Conservation (phyloP, 92 coral and sea anemone species). For the Paramuricea clavata region DNA sequence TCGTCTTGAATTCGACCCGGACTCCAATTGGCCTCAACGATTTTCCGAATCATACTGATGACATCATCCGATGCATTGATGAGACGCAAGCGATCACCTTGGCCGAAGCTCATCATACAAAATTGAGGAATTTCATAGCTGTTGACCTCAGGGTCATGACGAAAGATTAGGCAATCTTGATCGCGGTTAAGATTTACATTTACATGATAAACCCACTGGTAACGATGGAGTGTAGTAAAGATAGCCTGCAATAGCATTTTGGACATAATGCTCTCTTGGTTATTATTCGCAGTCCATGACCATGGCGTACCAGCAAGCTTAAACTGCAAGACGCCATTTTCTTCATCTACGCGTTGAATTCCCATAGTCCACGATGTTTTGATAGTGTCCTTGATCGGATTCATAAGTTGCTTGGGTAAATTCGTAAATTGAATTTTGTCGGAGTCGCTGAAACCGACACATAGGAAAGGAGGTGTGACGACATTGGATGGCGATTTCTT, state of each 20-base stretch:
- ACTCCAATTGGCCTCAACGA: conserved; percentile 59
- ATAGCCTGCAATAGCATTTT: conserved; percentile 60
- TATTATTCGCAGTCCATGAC: conserved; percentile 69
- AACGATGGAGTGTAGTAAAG: conserved; percentile 15
- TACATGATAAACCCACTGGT: conserved; percentile 17
- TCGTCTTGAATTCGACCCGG: conserved; percentile 67
- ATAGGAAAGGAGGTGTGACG: conserved; percentile 53
- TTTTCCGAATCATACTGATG: conserved; percentile 58
- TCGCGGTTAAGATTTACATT: conserved; percentile 40
- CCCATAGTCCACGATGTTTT: conserved; percentile 67
- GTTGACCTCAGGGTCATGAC: conserved; percentile 63
- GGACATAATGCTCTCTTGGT: conserved; percentile 57
- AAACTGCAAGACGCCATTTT: conserved; percentile 53
- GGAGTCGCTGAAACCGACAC: conserved; percentile 64
- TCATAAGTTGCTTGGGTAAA: conserved; percentile 61
- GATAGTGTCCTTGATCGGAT: conserved; percentile 57
- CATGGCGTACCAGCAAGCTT: conserved; percentile 77
- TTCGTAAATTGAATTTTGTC: conserved; percentile 75
- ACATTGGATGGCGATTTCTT: conserved; percentile 49
- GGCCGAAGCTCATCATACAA: conserved; percentile 68
- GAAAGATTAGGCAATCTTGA: conserved; percentile 72
- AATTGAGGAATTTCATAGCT: conserved; percentile 39
- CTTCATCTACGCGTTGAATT: conserved; percentile 53
- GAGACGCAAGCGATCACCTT: conserved; percentile 64
- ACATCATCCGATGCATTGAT: conserved; percentile 62